phyloP scores from a whole-genome alignment of 2,113 vertebrate species.

The Cheirogaleus medius region DNA sequence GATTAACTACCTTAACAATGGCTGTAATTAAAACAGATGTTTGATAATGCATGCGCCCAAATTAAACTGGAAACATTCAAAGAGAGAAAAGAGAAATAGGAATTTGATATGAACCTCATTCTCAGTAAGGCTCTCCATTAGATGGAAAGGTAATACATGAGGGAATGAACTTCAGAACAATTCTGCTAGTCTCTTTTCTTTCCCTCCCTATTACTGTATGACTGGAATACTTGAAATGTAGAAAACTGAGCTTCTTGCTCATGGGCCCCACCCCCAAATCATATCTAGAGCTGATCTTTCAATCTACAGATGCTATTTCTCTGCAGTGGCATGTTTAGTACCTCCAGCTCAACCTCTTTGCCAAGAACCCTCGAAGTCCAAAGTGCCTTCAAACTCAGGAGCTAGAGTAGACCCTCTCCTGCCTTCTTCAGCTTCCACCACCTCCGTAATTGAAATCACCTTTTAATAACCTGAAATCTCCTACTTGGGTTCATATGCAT shows the following conservation, averaged over 20 bases:
- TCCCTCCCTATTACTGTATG: neutral
- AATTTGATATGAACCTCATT: conserved; percentile 79
- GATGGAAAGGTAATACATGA: conserved; percentile 80
- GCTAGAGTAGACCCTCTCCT: too few relatives aligned
- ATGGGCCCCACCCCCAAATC: neutral
- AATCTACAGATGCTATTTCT: neutral
- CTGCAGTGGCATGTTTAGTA: neutral
- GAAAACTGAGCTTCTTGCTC: neutral
- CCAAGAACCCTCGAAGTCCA: neutral
- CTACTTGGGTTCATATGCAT: neutral
- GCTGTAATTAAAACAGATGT: conserved; percentile 76
- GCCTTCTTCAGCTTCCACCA: neutral
- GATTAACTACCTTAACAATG: conserved; percentile 76
- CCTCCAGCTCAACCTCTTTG: neutral
- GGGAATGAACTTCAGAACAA: conserved; percentile 65
- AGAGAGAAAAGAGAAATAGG: conserved; percentile 63
- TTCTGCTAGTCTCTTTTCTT: neutral
- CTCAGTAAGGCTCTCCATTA: conserved; percentile 74
- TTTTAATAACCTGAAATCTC: neutral
- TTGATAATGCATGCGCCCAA: conserved; percentile 46
- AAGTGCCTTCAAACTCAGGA: neutral
- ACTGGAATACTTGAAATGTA: neutral
- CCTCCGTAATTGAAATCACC: neutral
- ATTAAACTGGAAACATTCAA: conserved; percentile 67
- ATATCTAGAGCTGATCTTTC: neutral